Percentiles rank a stretch among this genome's conserved stretches.
phyloP scores from a whole-genome alignment of 2,888 invertebrate genomes.

The Coecobrya sp. region DNA sequence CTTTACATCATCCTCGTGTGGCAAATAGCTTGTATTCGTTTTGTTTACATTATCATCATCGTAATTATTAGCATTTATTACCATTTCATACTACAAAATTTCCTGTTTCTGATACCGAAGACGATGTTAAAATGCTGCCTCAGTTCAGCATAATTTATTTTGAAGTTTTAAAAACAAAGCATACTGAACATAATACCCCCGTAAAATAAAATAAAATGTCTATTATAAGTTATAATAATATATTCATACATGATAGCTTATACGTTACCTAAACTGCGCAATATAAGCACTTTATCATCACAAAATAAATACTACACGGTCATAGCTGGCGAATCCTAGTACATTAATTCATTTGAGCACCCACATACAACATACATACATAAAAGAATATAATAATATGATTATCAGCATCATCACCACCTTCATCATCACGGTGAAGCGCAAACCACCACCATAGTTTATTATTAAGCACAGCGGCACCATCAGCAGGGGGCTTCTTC shows the following conservation, averaged over 20 bases:
- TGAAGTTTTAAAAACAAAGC: slow-evolving; percentile 17
- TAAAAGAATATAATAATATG: neutral
- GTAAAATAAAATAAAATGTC: neutral
- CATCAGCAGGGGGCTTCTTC: slow-evolving; percentile 71
- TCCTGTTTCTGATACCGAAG: slow-evolving; percentile 21
- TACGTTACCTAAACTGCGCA: neutral
- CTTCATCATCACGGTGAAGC: slow-evolving; percentile 44
- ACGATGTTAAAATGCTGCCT: neutral
- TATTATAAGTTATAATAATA: neutral
- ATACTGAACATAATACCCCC: neutral
- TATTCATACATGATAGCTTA: too few species aligned
- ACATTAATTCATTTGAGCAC: neutral
- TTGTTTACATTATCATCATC: slow-evolving; percentile 71
- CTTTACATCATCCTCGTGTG: neutral
- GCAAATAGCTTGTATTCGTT: slow-evolving; percentile 56
- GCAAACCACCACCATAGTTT: slow-evolving; percentile 59
- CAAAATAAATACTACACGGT: neutral
- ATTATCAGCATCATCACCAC: slow-evolving; percentile 23
- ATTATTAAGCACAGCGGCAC: slow-evolving; percentile 66
- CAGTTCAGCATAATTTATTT: slow-evolving; percentile 32
- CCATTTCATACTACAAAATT: slow-evolving; percentile 3
- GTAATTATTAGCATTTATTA: slow-evolving; percentile 47
- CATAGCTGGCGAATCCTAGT: neutral
- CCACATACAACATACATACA: slow-evolving; percentile 25
- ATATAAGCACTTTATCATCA: slow-evolving; percentile 25